These are phyloP conservation scores for Drosophila paracracens DNA, from an alignment of 2,888 invertebrate genomes.

Conservation along the genomic window DNA sequence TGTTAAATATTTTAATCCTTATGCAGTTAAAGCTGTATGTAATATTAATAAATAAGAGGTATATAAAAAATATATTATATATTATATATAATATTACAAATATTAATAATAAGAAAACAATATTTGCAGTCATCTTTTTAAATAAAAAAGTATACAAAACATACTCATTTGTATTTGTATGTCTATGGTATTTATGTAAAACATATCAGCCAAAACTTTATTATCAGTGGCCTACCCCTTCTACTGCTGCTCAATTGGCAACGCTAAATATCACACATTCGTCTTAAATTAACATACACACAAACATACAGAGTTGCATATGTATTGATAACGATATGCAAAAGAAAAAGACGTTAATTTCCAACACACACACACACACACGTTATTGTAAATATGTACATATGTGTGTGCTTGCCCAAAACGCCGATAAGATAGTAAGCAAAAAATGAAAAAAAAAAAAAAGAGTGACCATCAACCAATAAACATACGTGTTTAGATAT, in stretches of 20 bases:
- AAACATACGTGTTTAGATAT: slow-evolving; percentile 30
- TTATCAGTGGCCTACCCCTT: slow-evolving; percentile 2
- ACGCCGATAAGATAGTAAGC: slow-evolving; percentile 66
- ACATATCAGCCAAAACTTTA: not conserved
- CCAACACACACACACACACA: slow-evolving; percentile 1
- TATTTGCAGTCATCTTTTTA: not conserved
- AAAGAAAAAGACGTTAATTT: slow-evolving; percentile 9
- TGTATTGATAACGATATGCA: not conserved
- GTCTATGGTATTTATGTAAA: not conserved
- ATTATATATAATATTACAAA: not conserved
- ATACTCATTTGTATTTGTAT: not conserved
- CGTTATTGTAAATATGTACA: not conserved
- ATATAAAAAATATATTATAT: not conserved
- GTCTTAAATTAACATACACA: slow-evolving; percentile 7
- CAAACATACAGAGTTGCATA: slow-evolving; percentile 1
- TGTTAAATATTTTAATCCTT: not conserved
- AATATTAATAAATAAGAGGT: not conserved
- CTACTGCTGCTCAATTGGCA: slow-evolving; percentile 12
- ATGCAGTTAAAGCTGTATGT: not conserved
- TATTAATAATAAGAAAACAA: not conserved
- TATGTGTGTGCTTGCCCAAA: slow-evolving; percentile 4
- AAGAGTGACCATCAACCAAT: slow-evolving; percentile 59
- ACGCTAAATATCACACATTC: slow-evolving; percentile 32
- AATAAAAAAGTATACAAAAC: not conserved
- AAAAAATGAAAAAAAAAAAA: slow-evolving; percentile 29